Conservation (phyloP, 2,888 invertebrate species). For the Drosophila seclusa region DNA sequence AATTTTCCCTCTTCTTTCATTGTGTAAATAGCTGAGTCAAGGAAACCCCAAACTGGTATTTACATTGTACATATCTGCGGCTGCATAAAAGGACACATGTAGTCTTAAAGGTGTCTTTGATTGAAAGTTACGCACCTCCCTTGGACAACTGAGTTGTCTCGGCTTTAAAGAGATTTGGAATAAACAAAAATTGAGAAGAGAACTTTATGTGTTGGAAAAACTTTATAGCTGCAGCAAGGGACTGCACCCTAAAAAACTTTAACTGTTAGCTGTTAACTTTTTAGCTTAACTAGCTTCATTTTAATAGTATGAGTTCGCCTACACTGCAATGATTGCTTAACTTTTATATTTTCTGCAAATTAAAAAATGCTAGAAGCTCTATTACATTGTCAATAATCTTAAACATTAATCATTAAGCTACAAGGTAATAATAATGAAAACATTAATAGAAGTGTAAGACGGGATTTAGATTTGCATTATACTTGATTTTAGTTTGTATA, state of each 20-base stretch:
- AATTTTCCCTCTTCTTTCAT: conserved; percentile 36
- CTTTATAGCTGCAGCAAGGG: conserved; percentile 23
- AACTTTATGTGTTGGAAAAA: conserved; percentile 43
- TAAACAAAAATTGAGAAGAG: conserved; percentile 35
- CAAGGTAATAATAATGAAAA: neutral
- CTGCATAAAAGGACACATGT: conserved; percentile 55
- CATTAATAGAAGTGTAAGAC: no score
- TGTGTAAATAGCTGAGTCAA: conserved; percentile 23
- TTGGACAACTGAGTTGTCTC: neutral
- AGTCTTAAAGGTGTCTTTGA: conserved; percentile 48
- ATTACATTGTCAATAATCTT: neutral
- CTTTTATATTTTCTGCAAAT: neutral
- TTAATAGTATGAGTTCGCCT: neutral
- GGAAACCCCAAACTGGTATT: conserved; percentile 37
- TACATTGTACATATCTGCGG: conserved; percentile 53
- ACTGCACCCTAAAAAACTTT: conserved; percentile 44
- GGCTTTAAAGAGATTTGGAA: conserved; percentile 19
- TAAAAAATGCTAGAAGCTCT: neutral
- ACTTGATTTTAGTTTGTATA: no score
- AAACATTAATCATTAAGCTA: neutral
- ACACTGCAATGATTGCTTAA: neutral
- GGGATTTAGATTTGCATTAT: no score
- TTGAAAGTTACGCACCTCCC: conserved; percentile 51
- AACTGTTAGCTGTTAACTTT: conserved; percentile 56
- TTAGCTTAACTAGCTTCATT: conserved; percentile 12